Conservation (phyloP, 1,140 invertebrate genomes). For the Eueides isabella region DNA sequence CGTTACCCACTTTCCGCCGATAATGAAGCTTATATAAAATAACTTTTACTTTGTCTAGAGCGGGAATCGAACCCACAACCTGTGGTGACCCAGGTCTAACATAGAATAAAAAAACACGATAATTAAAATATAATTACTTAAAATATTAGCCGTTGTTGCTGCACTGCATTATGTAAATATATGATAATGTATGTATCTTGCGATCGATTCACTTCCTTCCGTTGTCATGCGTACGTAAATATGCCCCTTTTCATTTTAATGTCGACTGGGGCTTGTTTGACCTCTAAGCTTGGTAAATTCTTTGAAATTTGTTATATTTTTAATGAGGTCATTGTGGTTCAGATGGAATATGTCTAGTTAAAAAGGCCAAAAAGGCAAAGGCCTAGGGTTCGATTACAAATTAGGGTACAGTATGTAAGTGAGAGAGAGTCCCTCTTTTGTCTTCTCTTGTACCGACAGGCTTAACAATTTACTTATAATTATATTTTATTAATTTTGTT, state of each 20-base stretch:
- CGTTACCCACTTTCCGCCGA: too few relatives aligned
- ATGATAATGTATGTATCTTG: conserved; percentile 47
- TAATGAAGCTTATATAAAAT: too few relatives aligned
- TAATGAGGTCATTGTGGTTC: not conserved
- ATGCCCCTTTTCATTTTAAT: conserved; percentile 20
- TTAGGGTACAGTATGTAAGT: not conserved
- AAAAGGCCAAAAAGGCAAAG: too few relatives aligned
- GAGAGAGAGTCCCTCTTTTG: too few relatives aligned
- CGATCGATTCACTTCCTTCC: conserved; percentile 43
- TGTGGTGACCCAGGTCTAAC: too few relatives aligned
- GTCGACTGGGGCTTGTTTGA: conserved; percentile 14
- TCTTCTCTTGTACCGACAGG: too few relatives aligned
- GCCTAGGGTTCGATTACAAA: not conserved
- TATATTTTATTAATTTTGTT: too few relatives aligned
- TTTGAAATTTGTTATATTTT: not conserved
- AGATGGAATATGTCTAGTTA: not conserved
- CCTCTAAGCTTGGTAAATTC: conserved; percentile 3
- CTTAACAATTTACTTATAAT: too few relatives aligned
- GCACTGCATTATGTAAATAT: conserved; percentile 38
- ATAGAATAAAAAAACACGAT: not conserved
- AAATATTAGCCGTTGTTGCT: conserved; percentile 20
- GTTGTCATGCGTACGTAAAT: conserved; percentile 40
- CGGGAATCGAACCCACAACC: too few relatives aligned
- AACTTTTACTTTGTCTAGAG: too few relatives aligned
- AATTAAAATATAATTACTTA: conserved; percentile 9